Percentiles rank a stretch among this genome's conserved stretches.
Evolutionary conservation across 2,888 invertebrate species (phyloP).

Genomic region (Molanna angustata): DNA sequence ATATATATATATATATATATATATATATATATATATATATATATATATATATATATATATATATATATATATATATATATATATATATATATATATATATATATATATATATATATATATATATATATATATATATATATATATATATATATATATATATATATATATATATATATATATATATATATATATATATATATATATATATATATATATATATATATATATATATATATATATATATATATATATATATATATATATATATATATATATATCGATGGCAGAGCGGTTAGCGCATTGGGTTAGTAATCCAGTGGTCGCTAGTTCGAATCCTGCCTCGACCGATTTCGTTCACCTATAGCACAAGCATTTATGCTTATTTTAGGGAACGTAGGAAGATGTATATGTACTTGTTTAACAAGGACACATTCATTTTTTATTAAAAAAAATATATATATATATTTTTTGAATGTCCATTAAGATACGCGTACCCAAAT

Average conservation of each 20-base stretch:
- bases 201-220: background rate
- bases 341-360: too few relatives aligned
- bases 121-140: background rate
- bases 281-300: too few relatives aligned
- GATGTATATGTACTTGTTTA: too few relatives aligned
- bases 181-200: background rate
- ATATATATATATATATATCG: background rate
- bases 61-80: background rate
- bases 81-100: background rate
- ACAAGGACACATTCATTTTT: too few relatives aligned
- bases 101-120: background rate
- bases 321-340: too few relatives aligned
- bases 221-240: background rate
- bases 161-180: background rate
- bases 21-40: background rate
- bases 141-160: background rate
- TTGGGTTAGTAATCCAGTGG: too few relatives aligned
- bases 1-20: background rate
- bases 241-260: background rate
- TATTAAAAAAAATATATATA: too few relatives aligned
- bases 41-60: background rate
- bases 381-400: too few relatives aligned
- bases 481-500: too few relatives aligned
- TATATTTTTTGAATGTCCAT: too few relatives aligned
- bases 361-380: too few relatives aligned